phyloP scores from a whole-genome alignment of 1,140 invertebrate genomes.

The Pristionchus pacificus region DNA sequence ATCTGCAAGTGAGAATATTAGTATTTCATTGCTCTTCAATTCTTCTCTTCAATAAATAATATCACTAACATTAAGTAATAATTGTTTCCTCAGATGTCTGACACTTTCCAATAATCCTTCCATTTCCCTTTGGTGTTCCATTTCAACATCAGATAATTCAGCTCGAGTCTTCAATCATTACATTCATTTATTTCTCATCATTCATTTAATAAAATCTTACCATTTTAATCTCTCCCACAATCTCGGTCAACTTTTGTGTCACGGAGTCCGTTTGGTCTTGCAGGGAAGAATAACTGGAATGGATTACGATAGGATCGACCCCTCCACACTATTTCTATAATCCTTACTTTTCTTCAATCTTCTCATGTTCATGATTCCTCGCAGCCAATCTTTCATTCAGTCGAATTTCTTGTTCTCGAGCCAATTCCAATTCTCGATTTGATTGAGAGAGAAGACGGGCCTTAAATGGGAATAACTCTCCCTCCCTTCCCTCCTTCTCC shows the following conservation, averaged over 20 bases:
- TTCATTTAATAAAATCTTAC: constrained; percentile 17
- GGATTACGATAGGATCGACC: not conserved
- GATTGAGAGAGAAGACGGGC: constrained; percentile 14
- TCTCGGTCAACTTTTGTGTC: constrained; percentile 85
- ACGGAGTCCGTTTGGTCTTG: constrained; percentile 83
- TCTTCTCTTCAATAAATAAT: not conserved
- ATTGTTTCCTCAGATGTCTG: constrained; percentile 77
- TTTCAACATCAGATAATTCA: constrained; percentile 79
- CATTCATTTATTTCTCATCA: constrained; percentile 26
- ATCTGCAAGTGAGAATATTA: no score
- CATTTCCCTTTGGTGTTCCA: constrained; percentile 92
- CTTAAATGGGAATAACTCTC: not conserved
- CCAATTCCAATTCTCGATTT: constrained; percentile 73
- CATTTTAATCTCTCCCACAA: constrained; percentile 63
- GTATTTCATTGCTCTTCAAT: no score
- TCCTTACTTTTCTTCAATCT: constrained; percentile 87
- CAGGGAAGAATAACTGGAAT: constrained; percentile 19
- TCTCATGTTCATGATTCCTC: constrained; percentile 65
- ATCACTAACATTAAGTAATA: not conserved
- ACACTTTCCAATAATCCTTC: constrained; percentile 89
- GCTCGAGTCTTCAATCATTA: constrained; percentile 70
- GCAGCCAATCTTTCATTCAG: constrained; percentile 68
- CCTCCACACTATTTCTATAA: constrained; percentile 19
- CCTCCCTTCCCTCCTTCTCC: constrained; percentile 73
- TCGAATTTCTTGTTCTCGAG: constrained; percentile 73